Conservation (phyloP, 2,113 vertebrate species). For the Hepsetus odoe region DNA sequence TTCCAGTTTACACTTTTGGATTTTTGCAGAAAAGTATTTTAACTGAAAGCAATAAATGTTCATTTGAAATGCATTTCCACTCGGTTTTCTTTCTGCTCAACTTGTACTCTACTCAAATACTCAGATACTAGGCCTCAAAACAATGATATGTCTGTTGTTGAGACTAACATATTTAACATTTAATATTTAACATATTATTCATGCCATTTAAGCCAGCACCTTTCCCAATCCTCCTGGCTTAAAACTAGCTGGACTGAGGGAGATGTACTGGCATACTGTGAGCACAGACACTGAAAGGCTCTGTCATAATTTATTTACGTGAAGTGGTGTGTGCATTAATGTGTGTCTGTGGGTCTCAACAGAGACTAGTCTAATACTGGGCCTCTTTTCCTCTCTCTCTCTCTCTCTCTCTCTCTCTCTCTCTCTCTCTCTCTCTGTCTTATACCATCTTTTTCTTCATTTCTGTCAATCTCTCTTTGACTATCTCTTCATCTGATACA, state of each 20-base stretch:
- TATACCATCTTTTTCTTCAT: background rate
- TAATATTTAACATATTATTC: too few relatives aligned
- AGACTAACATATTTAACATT: background rate
- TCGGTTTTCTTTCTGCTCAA: too few relatives aligned
- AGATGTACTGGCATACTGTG: background rate
- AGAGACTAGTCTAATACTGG: background rate
- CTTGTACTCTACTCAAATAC: too few relatives aligned
- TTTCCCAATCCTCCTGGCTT: background rate
- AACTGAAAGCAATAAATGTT: background rate
- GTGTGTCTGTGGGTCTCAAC: background rate
- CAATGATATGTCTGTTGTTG: too few relatives aligned
- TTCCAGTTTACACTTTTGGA: background rate
- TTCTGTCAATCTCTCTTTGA: background rate
- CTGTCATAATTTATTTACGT: constrained; percentile 44
- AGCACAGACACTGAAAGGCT: background rate
- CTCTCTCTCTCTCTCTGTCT: background rate
- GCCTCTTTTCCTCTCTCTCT: background rate
- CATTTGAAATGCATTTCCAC: too few relatives aligned
- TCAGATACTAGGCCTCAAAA: too few relatives aligned
- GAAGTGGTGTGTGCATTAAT: constrained; percentile 20
- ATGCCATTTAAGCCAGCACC: background rate
- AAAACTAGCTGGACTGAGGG: background rate
- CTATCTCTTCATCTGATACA: background rate
- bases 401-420: background rate
- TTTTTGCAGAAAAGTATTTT: background rate